Percentiles rank a stretch among this genome's conserved stretches.
phyloP scores from a whole-genome alignment of 2,888 invertebrate genomes.

The Seira musarum region DNA sequence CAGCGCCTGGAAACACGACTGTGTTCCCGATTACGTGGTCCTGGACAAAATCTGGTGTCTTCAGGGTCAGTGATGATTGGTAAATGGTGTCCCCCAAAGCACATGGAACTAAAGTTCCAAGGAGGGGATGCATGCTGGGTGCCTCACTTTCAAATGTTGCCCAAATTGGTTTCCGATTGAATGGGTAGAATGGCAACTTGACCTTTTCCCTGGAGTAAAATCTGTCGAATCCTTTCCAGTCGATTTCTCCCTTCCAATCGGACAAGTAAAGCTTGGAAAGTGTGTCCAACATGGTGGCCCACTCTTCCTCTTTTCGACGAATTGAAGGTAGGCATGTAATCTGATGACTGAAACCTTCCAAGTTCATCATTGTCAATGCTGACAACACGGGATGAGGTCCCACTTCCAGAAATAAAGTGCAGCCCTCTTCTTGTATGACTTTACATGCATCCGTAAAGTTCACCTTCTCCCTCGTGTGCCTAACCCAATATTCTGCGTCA shows the following conservation, averaged over 20 bases:
- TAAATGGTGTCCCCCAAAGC: slow-evolving; percentile 18
- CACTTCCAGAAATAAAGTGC: slow-evolving; percentile 1
- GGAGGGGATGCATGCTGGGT: slow-evolving; percentile 39
- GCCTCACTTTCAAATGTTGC: background rate
- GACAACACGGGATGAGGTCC: slow-evolving; percentile 28
- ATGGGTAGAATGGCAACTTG: slow-evolving; percentile 48
- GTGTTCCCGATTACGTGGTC: too few species aligned
- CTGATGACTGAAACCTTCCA: background rate
- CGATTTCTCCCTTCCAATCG: slow-evolving; percentile 14
- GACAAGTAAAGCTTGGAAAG: slow-evolving; percentile 36
- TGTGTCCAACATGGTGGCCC: slow-evolving; percentile 25
- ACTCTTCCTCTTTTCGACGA: slow-evolving; percentile 21
- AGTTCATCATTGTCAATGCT: too few species aligned
- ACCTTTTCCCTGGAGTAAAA: background rate
- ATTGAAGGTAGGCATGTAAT: slow-evolving; percentile 28
- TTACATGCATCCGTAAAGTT: slow-evolving; percentile 37
- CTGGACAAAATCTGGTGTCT: background rate
- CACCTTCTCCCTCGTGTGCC: slow-evolving; percentile 55
- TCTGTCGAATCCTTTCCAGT: slow-evolving; percentile 29
- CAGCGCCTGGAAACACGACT: too few species aligned
- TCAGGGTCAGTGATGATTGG: slow-evolving; percentile 6
- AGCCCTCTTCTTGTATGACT: slow-evolving; percentile 9
- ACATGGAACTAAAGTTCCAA: slow-evolving; percentile 26
- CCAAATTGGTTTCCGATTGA: slow-evolving; percentile 52
- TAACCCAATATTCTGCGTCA: slow-evolving; percentile 54